Conservation (phyloP, 2,797 vertebrate species). For the Mionectes olivaceus region DNA sequence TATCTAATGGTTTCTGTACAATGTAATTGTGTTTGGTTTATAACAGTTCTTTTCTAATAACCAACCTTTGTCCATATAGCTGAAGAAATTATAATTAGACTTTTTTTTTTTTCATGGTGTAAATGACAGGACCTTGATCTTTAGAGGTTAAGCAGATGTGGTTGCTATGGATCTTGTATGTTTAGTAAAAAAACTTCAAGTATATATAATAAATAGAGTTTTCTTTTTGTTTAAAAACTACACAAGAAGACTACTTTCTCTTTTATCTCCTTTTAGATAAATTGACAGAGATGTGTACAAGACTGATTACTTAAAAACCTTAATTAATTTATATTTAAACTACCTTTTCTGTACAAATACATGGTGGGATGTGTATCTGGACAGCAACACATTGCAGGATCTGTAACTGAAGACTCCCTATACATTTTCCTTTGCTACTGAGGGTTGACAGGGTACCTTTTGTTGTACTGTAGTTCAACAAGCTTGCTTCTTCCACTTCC, state of each 20-base stretch:
- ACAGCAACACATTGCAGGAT: not conserved
- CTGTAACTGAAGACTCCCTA: not conserved
- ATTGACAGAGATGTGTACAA: not conserved
- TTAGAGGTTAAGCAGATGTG: not conserved
- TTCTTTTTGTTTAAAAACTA: not conserved
- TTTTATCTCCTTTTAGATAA: not conserved
- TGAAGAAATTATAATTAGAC: not conserved
- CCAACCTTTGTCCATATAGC: not conserved
- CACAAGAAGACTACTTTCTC: not conserved
- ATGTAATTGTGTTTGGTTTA: constrained; percentile 49
- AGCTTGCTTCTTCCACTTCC: not conserved
- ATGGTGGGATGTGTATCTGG: not conserved
- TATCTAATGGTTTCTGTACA: constrained; percentile 41
- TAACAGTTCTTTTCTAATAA: constrained; percentile 39
- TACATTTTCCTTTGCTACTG: not conserved
- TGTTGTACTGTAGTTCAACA: not conserved
- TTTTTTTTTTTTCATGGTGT: not conserved
- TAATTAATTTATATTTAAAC: not conserved
- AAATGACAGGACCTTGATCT: constrained; percentile 42
- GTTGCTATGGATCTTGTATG: not conserved
- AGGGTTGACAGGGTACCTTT: not conserved
- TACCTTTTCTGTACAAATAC: not conserved
- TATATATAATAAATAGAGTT: not conserved
- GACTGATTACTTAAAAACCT: not conserved
- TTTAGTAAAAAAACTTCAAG: not conserved